A percentile compares a stretch with the other conserved stretches of the same genome.
Evolutionary conservation across 2,888 invertebrate genomes (phyloP).

Genomic region (Anticlea derivata): DNA sequence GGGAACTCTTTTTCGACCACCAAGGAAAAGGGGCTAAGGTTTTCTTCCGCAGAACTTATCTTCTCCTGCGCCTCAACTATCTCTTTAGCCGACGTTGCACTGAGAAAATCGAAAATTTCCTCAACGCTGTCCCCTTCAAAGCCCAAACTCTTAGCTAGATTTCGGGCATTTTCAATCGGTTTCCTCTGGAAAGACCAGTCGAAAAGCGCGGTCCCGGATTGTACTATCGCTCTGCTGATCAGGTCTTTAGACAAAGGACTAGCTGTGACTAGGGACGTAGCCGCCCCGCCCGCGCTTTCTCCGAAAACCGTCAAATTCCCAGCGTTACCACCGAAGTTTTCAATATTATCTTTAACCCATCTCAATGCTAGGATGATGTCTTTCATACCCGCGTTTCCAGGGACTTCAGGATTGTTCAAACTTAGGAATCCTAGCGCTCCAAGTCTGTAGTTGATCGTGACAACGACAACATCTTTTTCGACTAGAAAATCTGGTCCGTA

Average conservation of each 20-base stretch:
- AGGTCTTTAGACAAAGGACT: constrained; percentile 65
- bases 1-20: constrained; percentile 73
- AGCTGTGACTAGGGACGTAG: constrained; percentile 60
- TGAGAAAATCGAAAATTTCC: constrained; percentile 67
- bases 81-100: constrained; percentile 62
- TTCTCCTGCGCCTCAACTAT: constrained; percentile 58
- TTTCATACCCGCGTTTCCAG: constrained; percentile 75
- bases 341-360: constrained; percentile 73
- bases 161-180: constrained; percentile 62
- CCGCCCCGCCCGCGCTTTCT: constrained; percentile 63
- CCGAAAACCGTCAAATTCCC: constrained; percentile 73
- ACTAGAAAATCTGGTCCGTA: constrained; percentile 81
- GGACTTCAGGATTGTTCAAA: constrained; percentile 71
- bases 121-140: constrained; percentile 61
- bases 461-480: constrained; percentile 83
- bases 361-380: constrained; percentile 67
- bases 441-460: constrained; percentile 82
- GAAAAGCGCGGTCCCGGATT: constrained; percentile 63
- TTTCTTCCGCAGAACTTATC: constrained; percentile 41
- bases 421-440: constrained; percentile 73
- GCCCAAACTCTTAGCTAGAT: constrained; percentile 58
- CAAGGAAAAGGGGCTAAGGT: constrained; percentile 42
- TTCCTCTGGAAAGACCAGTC: constrained; percentile 54
- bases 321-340: constrained; percentile 71
- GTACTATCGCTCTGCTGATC: constrained; percentile 67